Evolutionary conservation across 2,797 vertebrate genomes (phyloP).

Genomic region (Pogoniulus pusillus): DNA sequence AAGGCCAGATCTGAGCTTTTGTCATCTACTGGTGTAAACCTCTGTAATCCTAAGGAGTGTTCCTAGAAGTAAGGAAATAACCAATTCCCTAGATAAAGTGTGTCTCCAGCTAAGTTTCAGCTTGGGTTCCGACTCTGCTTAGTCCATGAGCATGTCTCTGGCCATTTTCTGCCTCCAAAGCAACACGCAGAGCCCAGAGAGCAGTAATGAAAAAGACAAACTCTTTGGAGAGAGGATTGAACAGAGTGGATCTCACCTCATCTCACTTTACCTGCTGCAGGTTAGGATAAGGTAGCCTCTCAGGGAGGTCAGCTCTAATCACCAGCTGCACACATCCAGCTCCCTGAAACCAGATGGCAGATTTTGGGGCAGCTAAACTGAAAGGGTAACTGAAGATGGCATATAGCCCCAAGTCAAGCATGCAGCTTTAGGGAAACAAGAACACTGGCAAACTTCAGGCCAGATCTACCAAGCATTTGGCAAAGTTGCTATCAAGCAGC

Average conservation of each 20-base stretch:
- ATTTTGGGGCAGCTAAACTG: background rate
- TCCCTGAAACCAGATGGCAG: background rate
- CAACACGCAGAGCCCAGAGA: accelerated
- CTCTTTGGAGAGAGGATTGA: background rate
- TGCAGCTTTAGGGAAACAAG: background rate
- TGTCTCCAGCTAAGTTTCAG: background rate
- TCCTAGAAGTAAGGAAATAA: background rate
- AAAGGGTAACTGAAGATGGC: background rate
- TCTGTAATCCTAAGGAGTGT: too few relatives aligned
- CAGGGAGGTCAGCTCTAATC: background rate
- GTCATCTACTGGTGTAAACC: too few relatives aligned
- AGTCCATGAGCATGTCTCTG: background rate
- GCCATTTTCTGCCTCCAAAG: background rate
- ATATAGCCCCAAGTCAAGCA: background rate
- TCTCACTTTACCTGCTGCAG: background rate
- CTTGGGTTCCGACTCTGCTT: background rate
- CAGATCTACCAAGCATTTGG: background rate
- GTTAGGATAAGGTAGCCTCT: background rate
- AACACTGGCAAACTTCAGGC: background rate
- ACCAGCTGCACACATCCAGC: background rate
- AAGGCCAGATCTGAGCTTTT: too few relatives aligned
- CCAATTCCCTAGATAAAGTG: background rate
- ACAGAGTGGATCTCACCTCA: accelerated
- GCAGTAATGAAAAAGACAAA: background rate
- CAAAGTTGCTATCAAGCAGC: background rate